Percentiles rank a stretch among this genome's conserved stretches.
These are phyloP conservation scores for Epinotia brunnichana DNA, from an alignment of 2,888 invertebrate species.

Conservation along the genomic window DNA sequence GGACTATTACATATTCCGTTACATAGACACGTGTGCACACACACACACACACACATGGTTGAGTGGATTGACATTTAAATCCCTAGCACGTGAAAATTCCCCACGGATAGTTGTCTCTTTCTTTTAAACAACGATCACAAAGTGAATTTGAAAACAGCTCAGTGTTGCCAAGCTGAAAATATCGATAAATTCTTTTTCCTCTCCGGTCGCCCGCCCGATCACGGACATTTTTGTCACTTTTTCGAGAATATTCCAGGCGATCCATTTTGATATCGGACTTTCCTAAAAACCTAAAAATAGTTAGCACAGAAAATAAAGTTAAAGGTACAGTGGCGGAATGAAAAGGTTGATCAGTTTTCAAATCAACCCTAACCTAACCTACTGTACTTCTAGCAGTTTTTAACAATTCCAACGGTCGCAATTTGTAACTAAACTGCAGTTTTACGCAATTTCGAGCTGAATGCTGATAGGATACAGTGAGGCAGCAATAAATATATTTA, in stretches of 20 bases:
- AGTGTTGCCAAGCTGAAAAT: conserved; percentile 11
- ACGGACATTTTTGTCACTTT: neutral
- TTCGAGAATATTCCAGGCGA: neutral
- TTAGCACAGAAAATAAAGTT: neutral
- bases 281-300: neutral
- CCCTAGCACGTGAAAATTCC: conserved; percentile 1
- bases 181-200: conserved; percentile 9
- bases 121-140: conserved; percentile 21
- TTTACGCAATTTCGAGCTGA: too few relatives aligned
- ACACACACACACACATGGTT: neutral
- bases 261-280: conserved; percentile 1
- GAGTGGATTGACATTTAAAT: conserved; percentile 6
- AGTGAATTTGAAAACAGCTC: conserved; percentile 25
- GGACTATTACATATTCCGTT: neutral
- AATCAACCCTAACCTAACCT: too few relatives aligned
- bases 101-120: neutral
- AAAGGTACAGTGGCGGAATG: too few relatives aligned
- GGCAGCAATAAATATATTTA: too few relatives aligned
- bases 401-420: too few relatives aligned
- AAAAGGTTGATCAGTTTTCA: too few relatives aligned
- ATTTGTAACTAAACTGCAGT: too few relatives aligned
- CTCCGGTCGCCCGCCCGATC: neutral
- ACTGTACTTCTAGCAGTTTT: too few relatives aligned
- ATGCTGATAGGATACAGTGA: too few relatives aligned
- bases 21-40: neutral